phyloP scores from a whole-genome alignment of 2,113 vertebrate genomes.

The Axis porcinus region DNA sequence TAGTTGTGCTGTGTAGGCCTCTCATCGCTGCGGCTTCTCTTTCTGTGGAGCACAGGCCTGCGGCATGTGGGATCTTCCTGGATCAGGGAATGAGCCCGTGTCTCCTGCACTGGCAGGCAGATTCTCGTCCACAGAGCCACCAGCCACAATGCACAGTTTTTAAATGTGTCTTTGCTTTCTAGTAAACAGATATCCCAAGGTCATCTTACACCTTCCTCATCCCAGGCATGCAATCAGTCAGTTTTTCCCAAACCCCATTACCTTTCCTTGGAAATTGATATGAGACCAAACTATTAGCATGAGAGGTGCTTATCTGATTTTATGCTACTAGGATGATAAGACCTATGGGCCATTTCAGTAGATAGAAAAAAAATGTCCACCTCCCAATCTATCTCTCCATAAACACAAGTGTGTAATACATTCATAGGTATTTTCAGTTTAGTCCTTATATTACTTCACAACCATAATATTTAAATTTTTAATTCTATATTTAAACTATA shows the following conservation, averaged over 20 bases:
- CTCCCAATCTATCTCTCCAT: background rate
- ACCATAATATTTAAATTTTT: background rate
- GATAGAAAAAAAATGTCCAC: background rate
- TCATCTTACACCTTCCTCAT: background rate
- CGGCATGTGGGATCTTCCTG: background rate
- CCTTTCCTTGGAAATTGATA: background rate
- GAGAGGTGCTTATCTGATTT: background rate
- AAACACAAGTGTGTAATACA: background rate
- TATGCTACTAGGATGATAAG: background rate
- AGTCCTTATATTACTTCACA: background rate
- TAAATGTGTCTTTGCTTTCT: background rate
- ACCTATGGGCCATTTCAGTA: background rate
- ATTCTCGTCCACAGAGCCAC: background rate
- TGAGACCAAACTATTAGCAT: background rate
- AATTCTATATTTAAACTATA: background rate
- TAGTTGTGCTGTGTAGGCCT: background rate
- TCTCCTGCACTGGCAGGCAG: background rate
- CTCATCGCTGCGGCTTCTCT: background rate
- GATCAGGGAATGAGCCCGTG: background rate
- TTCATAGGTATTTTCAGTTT: background rate
- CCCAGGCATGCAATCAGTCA: background rate
- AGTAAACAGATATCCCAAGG: background rate
- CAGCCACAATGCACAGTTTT: background rate
- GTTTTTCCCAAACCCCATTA: background rate
- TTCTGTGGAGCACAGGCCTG: background rate